A percentile compares a stretch with the other conserved stretches of the same genome.
These are phyloP conservation scores for Pocillopora damicornis DNA, from an alignment of 64 coral and sea anemone genomes.

Conservation along the genomic window DNA sequence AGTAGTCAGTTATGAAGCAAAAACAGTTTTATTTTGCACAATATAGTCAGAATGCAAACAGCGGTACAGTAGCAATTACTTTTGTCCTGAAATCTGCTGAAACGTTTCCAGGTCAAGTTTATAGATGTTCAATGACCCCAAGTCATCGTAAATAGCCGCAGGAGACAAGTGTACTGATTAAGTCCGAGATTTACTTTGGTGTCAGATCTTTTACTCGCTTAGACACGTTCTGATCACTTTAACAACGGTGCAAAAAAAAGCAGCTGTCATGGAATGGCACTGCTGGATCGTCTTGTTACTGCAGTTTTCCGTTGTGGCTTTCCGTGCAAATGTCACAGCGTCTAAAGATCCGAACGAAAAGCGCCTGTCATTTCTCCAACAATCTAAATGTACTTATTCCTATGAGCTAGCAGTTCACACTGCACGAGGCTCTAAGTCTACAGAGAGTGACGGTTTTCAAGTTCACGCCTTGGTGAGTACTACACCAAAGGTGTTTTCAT, in stretches of 20 bases:
- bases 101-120: no score
- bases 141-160: no score
- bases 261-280: neutral
- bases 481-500: neutral
- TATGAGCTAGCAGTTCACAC: constrained; percentile 74
- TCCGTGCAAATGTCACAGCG: neutral
- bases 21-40: no score
- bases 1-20: no score
- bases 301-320: neutral
- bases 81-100: no score
- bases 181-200: neutral
- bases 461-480: constrained; percentile 55
- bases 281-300: neutral
- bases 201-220: neutral
- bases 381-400: constrained; percentile 51
- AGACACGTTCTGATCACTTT: neutral
- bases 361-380: neutral
- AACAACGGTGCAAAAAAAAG: neutral
- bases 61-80: no score
- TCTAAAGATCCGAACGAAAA: neutral
- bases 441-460: constrained; percentile 58
- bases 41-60: no score
- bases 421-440: constrained; percentile 63
- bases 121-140: no score
- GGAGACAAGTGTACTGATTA: no score